A percentile compares a stretch with the other conserved stretches of the same genome.
These are phyloP conservation scores for Aethes cnicana DNA, from an alignment of 2,888 invertebrate genomes.

Conservation along the genomic window DNA sequence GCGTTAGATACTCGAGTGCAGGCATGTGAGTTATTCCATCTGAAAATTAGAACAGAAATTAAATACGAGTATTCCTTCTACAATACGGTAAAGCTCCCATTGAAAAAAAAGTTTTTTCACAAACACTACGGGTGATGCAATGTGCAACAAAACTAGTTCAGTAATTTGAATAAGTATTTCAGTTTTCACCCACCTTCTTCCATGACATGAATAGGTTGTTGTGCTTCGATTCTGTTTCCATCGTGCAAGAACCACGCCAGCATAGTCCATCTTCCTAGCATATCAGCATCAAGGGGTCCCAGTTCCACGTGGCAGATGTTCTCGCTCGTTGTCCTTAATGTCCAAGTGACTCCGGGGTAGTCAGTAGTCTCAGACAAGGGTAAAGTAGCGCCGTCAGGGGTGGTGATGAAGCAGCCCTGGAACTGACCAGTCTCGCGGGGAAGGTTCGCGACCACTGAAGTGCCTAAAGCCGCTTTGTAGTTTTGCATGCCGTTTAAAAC, in stretches of 20 bases:
- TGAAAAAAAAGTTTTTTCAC: too few species aligned
- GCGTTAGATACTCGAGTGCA: constrained; percentile 23
- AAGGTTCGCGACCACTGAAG: constrained; percentile 11
- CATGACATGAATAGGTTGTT: constrained; percentile 11
- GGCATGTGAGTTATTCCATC: constrained; percentile 19
- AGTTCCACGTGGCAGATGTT: constrained; percentile 17
- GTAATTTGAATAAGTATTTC: neutral
- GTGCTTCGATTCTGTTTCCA: constrained; percentile 15
- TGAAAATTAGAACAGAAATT: too few species aligned
- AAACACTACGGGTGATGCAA: too few species aligned
- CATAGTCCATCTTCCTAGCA: constrained; percentile 24
- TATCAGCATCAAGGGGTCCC: constrained; percentile 8
- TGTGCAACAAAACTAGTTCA: too few species aligned
- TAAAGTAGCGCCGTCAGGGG: constrained; percentile 22
- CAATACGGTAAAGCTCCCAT: too few species aligned
- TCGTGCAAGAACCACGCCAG: constrained; percentile 21
- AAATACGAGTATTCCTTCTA: too few species aligned
- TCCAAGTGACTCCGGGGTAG: constrained; percentile 24
- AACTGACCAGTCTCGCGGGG: constrained; percentile 15
- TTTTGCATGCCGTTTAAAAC: constrained; percentile 16
- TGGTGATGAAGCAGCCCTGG: constrained; percentile 28
- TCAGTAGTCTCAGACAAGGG: constrained; percentile 15
- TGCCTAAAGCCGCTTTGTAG: constrained; percentile 12
- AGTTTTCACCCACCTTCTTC: constrained; percentile 15
- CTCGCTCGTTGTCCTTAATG: neutral